Base-by-base conservation (phyloP, 2,797 vertebrate genomes). In the Xenopus petersii region DNA sequence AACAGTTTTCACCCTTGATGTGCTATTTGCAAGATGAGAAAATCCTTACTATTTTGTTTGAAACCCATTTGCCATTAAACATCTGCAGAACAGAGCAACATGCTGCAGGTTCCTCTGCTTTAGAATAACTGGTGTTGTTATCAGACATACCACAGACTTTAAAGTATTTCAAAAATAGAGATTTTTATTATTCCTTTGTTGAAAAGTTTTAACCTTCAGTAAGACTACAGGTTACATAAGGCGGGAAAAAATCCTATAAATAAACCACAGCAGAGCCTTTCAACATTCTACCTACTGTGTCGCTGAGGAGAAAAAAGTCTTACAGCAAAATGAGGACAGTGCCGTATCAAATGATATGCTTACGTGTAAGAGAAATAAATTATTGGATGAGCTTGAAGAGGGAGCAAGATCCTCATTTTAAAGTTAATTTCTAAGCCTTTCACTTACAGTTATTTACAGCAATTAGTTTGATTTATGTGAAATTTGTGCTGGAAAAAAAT, bases 181-280 rank as follows among this genome's bases (percentile, higher is more conserved):
- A 71, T 64, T 68, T 81, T 72, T 75, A 75, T 74, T 71, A 77
- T 77, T 76, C 79, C 74, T 80, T 82, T 77, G 75, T 56, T 68
- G 66, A 80, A 82, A 89, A 83, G 90, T 91, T 91, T 91, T 89
- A 85, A 88, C 70, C 62, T 70, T 76, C 74, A 70, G 66, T 77
- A 66, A 71, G 56, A 66, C 71, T 74, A 63, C 30, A 48, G 36
- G 75, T 77, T 80, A 70, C 51, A 54, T 74, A 77, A 80, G 48
- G 71, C 58, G 48, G 59, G 64, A 64, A 62, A 33, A 59, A 42
- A 49, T 70, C 71, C 71, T 74, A 77, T 74, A 71, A 80, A 77
- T 66, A 79, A 79, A 70, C 61, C 71, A 70, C 66, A 65, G 71
- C 62, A 33, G 36, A 47, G 42, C 42, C 60, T 74, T 79, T 79